These are phyloP conservation scores for Acridotheres tristis DNA, from an alignment of 2,797 vertebrate genomes.

Conservation along the genomic window DNA sequence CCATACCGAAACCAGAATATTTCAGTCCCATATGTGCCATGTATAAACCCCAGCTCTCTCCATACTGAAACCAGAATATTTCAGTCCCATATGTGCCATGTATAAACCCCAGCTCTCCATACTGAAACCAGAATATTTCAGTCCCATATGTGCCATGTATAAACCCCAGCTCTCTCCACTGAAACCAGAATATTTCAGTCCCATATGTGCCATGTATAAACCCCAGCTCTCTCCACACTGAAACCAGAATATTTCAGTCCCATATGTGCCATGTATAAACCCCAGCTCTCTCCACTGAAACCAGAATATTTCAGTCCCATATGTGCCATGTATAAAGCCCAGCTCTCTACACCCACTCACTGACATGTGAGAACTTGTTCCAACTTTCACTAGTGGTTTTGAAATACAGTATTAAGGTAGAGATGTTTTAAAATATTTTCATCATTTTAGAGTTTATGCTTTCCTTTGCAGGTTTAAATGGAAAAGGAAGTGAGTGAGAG, in stretches of 20 bases:
- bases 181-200: background rate
- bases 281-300: background rate
- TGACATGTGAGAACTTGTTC: background rate
- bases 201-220: background rate
- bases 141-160: rapidly evolving
- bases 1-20: background rate
- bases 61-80: no score
- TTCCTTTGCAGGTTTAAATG: background rate
- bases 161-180: background rate
- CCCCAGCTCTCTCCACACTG: background rate
- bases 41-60: background rate
- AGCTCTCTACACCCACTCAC: background rate
- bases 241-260: background rate
- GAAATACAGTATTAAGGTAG: background rate
- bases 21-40: background rate
- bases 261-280: background rate
- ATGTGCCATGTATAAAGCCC: background rate
- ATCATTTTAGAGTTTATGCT: background rate
- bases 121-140: background rate
- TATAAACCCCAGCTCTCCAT: background rate
- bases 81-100: no score
- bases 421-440: background rate
- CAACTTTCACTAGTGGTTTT: background rate
- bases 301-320: no score
- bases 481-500: background rate